Base-by-base conservation (phyloP, 2,888 invertebrate genomes). In the Nebria brevicollis region DNA sequence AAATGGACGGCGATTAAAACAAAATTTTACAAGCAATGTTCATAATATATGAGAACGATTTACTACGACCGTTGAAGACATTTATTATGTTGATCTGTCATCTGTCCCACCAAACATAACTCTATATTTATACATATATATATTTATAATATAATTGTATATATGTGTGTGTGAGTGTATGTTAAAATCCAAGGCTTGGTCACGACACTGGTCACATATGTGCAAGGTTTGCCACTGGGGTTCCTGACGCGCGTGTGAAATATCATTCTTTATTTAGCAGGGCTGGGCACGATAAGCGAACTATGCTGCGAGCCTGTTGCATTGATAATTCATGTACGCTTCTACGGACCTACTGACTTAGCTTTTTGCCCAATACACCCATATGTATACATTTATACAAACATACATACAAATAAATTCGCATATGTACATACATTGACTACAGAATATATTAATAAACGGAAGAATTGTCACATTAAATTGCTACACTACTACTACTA, bases 261-360 rank as follows among this genome's bases (percentile, higher is more conserved):
- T 77, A 77, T 77, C 77, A 77, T 77, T 66, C 73, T 78, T 73
- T 78, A 74, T 78, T 78, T 73, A 78, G 66, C 15, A 20, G 73
- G 66, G 26, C 42, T 65, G 25, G 42, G 68, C 42, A 15, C 66
- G 68, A 41, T 41, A 73, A 20, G 20, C 73, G 42, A 8, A 34
- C 34, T 15, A 42, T n/a, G 26, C 41, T 43, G 42, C 15, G 42
- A 42, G 73, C 73, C 73, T 73, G 73, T 73, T 73, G 74, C 78
- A 78, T 78, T 66, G 78, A 73, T 78, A 78, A 78, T 78, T 78
- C 74, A 80, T 75, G 80, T 74, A 75, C 64, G 54, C 5, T 26
- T 41, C n/a, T 73, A 68, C 68, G 68, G 25, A 68, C 68, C 25
- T 26, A 68, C 68, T 20, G 25, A 68, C 68, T 20, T 26, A 68